phyloP scores from a whole-genome alignment of 2,113 vertebrate species.

The Neotoma lepida region DNA sequence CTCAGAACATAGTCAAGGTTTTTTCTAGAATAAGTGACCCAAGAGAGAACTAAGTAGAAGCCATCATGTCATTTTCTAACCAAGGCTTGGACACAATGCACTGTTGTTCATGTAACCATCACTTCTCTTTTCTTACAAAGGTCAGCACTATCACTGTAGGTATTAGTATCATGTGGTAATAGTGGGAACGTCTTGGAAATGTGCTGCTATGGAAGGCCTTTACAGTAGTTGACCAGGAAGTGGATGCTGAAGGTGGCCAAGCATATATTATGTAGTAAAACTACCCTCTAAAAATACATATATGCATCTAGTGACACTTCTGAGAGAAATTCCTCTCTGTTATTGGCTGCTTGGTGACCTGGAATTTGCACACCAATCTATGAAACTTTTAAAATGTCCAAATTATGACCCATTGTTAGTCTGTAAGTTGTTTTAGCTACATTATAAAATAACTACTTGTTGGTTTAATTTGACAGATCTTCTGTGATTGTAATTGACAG shows the following conservation, averaged over 20 bases:
- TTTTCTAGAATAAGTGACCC: background rate
- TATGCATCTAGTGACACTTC: background rate
- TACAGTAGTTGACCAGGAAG: background rate
- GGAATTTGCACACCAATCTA: slow-evolving; percentile 1
- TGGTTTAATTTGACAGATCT: slow-evolving; percentile 66
- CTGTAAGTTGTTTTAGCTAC: background rate
- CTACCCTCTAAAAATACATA: background rate
- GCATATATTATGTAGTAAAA: background rate
- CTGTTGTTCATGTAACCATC: background rate
- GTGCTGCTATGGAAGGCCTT: background rate
- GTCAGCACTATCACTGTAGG: background rate
- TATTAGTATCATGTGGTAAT: background rate
- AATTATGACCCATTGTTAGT: slow-evolving; percentile 37
- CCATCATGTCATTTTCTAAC: background rate
- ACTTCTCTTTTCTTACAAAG: background rate
- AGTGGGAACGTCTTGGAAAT: background rate
- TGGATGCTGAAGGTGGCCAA: background rate
- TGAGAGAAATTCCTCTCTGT: slow-evolving; percentile 13
- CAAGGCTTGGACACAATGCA: background rate
- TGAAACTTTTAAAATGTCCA: slow-evolving; percentile 20
- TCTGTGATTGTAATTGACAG: slow-evolving; percentile 70
- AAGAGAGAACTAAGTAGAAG: background rate
- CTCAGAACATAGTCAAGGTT: background rate
- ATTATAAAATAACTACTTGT: slow-evolving; percentile 23
- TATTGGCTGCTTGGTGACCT: background rate